phyloP scores from a whole-genome alignment of 2,888 invertebrate species.

The Tetragnatha montana region DNA sequence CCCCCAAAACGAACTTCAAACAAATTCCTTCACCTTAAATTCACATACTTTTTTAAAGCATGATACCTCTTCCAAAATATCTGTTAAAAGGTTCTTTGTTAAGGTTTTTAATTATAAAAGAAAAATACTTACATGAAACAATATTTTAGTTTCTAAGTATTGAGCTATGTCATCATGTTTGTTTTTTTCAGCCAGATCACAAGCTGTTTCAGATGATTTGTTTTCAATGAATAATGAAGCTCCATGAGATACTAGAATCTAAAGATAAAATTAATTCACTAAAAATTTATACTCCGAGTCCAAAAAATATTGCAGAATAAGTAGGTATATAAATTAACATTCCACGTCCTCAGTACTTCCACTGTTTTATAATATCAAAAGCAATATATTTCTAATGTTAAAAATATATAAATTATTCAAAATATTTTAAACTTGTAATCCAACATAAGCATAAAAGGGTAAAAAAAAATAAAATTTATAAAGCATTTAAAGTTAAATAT shows the following conservation, averaged over 20 bases:
- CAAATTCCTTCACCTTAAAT: too few species aligned
- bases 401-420: too few species aligned
- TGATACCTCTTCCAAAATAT: background rate
- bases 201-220: constrained; percentile 81
- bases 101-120: background rate
- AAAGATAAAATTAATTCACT: constrained; percentile 8
- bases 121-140: constrained; percentile 78
- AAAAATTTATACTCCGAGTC: too few species aligned
- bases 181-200: constrained; percentile 81
- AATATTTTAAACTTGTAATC: background rate
- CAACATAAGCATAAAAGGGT: background rate
- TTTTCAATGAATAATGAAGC: constrained; percentile 82
- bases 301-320: too few species aligned
- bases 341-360: too few species aligned
- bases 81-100: background rate
- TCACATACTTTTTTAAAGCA: background rate
- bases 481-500: background rate
- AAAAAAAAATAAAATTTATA: background rate
- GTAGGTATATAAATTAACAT: too few species aligned
- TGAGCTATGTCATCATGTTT: constrained; percentile 81
- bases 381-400: too few species aligned
- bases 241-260: constrained; percentile 80
- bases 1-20: too few species aligned
- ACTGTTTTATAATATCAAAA: too few species aligned
- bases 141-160: constrained; percentile 82